phyloP scores from a whole-genome alignment of 2,888 invertebrate species.

The Melipona beecheii region DNA sequence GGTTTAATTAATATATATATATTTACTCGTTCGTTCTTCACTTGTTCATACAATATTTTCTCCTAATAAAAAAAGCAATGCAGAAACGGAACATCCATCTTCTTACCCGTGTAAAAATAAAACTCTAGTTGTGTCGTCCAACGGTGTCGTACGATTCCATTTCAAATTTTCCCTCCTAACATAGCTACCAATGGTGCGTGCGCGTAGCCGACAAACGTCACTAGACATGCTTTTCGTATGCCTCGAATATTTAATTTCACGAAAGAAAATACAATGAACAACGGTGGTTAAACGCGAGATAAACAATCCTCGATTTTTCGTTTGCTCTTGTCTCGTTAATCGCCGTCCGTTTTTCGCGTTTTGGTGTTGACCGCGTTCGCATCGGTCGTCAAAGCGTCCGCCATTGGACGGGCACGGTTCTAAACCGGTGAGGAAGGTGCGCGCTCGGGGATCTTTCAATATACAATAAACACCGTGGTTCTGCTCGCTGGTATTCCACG shows the following conservation, averaged over 20 bases:
- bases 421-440: slow-evolving; percentile 61
- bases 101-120: neutral
- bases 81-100: neutral
- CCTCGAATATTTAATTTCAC: neutral
- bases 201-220: neutral
- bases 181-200: slow-evolving; percentile 3
- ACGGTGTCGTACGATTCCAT: neutral
- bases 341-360: neutral
- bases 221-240: neutral
- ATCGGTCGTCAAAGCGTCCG: slow-evolving; percentile 48
- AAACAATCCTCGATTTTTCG: neutral
- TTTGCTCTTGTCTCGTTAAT: neutral
- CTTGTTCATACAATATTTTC: slow-evolving; percentile 41
- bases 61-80: slow-evolving; percentile 51
- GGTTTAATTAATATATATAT: slow-evolving; percentile 26
- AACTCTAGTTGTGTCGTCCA: neutral
- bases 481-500: slow-evolving; percentile 70
- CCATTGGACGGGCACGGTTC: slow-evolving; percentile 51
- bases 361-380: slow-evolving; percentile 9
- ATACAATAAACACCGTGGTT: slow-evolving; percentile 64
- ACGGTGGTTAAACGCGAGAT: neutral
- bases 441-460: slow-evolving; percentile 64
- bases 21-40: slow-evolving; percentile 10
- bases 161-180: slow-evolving; percentile 7
- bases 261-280: slow-evolving; percentile 12